phyloP scores from a whole-genome alignment of 2,113 vertebrate species.

The Aix galericulata region DNA sequence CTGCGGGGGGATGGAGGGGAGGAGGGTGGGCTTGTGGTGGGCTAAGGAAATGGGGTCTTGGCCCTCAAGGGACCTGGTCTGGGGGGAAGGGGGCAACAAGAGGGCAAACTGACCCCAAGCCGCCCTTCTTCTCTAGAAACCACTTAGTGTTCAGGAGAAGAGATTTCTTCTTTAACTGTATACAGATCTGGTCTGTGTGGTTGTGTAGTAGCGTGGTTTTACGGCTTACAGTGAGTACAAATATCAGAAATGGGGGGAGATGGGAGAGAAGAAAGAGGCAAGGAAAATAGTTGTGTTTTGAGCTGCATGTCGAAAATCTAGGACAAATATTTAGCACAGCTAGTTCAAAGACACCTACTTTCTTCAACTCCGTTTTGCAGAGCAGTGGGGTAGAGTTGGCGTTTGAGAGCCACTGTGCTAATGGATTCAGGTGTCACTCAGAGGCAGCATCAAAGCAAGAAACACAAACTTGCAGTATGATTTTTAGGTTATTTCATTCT shows the following conservation, averaged over 20 bases:
- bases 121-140: not conserved
- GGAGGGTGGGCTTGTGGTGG: not conserved
- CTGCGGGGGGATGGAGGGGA: not conserved
- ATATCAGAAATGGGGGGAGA: not conserved
- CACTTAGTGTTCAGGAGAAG: not conserved
- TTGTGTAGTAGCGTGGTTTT: not conserved
- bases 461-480: not conserved
- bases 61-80: not conserved
- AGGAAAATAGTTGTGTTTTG: not conserved
- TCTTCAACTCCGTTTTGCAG: not conserved
- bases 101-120: not conserved
- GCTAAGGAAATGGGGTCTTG: not conserved
- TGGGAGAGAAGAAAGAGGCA: not conserved
- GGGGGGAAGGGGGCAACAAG: not conserved
- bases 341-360: conserved; percentile 57
- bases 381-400: not conserved
- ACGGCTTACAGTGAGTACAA: not conserved
- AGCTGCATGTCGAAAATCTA: conserved; percentile 47
- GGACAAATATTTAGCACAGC: conserved; percentile 57
- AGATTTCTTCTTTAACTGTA: not conserved
- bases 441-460: conserved; percentile 37
- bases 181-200: not conserved
- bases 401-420: not conserved
- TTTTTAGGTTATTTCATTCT: conserved; percentile 1
- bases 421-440: not conserved